These are phyloP conservation scores for Athetis lepigone DNA, from an alignment of 2,888 invertebrate species.

Conservation along the genomic window DNA sequence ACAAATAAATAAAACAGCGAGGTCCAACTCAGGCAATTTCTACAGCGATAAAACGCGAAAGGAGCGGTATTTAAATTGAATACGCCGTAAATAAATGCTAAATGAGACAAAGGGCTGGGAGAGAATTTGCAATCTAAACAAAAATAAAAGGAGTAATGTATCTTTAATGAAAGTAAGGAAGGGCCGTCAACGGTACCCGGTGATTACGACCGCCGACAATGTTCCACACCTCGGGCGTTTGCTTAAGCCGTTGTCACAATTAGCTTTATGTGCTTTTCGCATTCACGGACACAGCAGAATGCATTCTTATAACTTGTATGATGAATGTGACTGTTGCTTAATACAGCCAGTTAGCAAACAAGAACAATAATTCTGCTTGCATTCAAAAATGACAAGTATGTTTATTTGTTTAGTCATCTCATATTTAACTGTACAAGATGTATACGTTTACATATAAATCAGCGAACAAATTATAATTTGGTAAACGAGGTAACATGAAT, in stretches of 20 bases:
- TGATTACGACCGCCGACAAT: slow-evolving; percentile 60
- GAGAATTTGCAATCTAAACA: slow-evolving; percentile 86
- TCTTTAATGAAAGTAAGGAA: slow-evolving; percentile 83
- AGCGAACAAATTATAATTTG: slow-evolving; percentile 47
- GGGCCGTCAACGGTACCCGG: slow-evolving; percentile 64
- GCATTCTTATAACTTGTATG: slow-evolving; percentile 20
- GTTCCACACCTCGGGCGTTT: slow-evolving; percentile 50
- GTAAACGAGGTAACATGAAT: slow-evolving; percentile 51
- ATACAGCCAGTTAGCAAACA: slow-evolving; percentile 13
- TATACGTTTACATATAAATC: slow-evolving; percentile 20
- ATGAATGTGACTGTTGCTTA: slow-evolving; percentile 10
- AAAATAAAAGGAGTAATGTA: slow-evolving; percentile 86
- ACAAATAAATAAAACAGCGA: slow-evolving; percentile 84
- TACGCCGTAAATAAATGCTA: slow-evolving; percentile 88
- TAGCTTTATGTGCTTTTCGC: slow-evolving; percentile 46
- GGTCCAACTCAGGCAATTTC: slow-evolving; percentile 82
- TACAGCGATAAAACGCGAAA: slow-evolving; percentile 85
- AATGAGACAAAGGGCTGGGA: slow-evolving; percentile 88
- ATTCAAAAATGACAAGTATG: background rate
- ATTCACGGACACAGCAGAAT: slow-evolving; percentile 18
- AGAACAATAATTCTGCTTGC: background rate
- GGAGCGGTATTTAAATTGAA: slow-evolving; percentile 88
- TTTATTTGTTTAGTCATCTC: background rate
- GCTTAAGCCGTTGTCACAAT: slow-evolving; percentile 51
- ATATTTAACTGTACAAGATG: slow-evolving; percentile 22